phyloP scores from a whole-genome alignment of 2,888 invertebrate species.

The Idaea aversata region DNA sequence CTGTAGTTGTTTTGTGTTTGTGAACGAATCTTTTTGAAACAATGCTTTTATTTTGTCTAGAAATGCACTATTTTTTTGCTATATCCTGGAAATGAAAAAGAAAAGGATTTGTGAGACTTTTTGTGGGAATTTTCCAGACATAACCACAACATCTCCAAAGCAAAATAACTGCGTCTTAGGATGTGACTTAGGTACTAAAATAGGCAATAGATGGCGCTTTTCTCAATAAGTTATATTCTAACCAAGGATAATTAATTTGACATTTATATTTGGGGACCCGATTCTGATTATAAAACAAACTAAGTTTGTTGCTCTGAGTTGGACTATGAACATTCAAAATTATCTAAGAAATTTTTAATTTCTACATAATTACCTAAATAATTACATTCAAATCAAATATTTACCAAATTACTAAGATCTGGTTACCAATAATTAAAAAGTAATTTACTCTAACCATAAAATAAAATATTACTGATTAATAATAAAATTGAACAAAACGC shows the following conservation, averaged over 20 bases:
- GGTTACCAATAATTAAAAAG: too few species aligned
- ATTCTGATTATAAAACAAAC: not conserved
- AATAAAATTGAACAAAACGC: slow-evolving; percentile 35
- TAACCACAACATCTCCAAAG: slow-evolving; percentile 19
- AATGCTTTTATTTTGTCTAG: not conserved
- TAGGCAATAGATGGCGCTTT: slow-evolving; percentile 13
- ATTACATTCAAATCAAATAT: too few species aligned
- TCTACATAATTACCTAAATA: too few species aligned
- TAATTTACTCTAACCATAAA: too few species aligned
- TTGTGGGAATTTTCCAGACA: slow-evolving; percentile 38
- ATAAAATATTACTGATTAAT: not conserved
- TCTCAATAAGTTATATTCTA: slow-evolving; percentile 2
- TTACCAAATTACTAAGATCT: too few species aligned
- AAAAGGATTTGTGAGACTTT: not conserved
- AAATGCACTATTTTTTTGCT: not conserved
- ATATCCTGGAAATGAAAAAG: not conserved
- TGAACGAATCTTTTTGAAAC: not conserved
- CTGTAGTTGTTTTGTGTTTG: slow-evolving; percentile 43
- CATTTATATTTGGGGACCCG: not conserved
- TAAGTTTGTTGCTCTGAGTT: not conserved
- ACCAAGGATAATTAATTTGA: not conserved
- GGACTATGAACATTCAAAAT: too few species aligned
- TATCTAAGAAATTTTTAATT: too few species aligned
- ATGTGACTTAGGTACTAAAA: not conserved
- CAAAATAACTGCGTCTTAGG: slow-evolving; percentile 5